Evolutionary conservation across 2,113 vertebrate species (phyloP).

Genomic region (Sterrhoptilus dennistouni): DNA sequence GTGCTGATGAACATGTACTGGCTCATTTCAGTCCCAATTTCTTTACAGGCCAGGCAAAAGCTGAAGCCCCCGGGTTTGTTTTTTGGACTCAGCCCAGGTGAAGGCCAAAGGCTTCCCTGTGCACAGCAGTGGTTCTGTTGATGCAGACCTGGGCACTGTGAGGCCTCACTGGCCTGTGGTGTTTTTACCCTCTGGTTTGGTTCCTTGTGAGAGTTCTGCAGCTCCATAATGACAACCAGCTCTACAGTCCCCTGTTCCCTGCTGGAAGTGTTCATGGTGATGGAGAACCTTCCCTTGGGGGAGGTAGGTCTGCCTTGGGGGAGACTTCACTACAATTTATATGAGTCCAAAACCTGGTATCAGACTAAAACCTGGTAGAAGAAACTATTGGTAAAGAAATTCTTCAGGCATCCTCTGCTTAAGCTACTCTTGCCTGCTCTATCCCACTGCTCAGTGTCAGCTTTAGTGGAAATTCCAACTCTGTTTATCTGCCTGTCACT

Average conservation of each 20-base stretch:
- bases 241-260: neutral
- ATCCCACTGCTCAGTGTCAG: neutral
- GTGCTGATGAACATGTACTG: neutral
- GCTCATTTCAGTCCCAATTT: neutral
- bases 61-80: rapidly evolving
- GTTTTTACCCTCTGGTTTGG: neutral
- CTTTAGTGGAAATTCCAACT: neutral
- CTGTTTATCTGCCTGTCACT: neutral
- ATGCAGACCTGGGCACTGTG: neutral
- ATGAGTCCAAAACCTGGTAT: neutral
- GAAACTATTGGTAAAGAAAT: neutral
- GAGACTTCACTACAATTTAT: neutral
- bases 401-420: neutral
- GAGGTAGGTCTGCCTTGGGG: neutral
- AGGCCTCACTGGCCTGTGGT: neutral
- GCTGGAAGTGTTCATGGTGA: neutral
- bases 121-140: neutral
- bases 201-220: neutral
- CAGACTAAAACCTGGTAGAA: neutral
- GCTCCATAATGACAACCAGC: neutral
- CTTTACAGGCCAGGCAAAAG: neutral
- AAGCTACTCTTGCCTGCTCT: neutral
- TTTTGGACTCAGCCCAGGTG: neutral
- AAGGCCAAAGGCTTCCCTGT: neutral
- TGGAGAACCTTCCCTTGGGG: neutral